These are phyloP conservation scores for Manis crassicaudata DNA, from an alignment of 2,797 vertebrate species.

Conservation along the genomic window DNA sequence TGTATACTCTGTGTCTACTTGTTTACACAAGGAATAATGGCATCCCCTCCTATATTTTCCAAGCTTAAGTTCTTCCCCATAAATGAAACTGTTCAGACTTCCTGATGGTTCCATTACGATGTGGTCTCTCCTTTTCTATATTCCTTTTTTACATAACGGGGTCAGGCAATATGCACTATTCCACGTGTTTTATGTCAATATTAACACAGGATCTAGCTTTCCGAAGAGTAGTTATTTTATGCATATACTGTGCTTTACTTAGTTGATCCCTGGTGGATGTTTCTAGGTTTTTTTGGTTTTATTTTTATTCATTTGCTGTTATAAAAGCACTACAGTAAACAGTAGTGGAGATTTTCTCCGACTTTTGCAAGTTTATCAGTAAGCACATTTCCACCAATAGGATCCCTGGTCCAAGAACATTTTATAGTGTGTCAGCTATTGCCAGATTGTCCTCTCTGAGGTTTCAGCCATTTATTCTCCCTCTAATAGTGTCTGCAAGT, in stretches of 20 bases:
- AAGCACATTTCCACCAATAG: not conserved
- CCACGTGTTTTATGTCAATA: not conserved
- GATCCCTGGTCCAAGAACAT: not conserved
- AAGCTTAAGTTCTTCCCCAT: not conserved
- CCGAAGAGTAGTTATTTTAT: not conserved
- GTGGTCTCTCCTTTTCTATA: not conserved
- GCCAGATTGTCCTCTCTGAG: not conserved
- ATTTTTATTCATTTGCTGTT: slow-evolving; percentile 6
- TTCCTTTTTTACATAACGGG: not conserved
- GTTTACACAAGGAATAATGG: not conserved
- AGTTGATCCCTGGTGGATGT: not conserved
- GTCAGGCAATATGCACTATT: not conserved
- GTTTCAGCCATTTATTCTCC: not conserved
- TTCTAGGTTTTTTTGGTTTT: not conserved
- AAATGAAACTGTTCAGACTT: not conserved
- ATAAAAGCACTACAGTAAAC: not conserved
- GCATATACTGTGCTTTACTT: not conserved
- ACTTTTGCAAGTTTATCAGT: not conserved
- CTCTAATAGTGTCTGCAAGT: not conserved
- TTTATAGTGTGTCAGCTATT: not conserved
- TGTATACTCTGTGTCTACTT: not conserved
- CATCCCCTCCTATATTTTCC: not conserved
- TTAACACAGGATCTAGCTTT: not conserved
- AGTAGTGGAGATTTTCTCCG: not conserved
- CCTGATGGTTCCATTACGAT: not conserved